phyloP scores from a whole-genome alignment of 2,888 invertebrate genomes.

The Luperina testacea region DNA sequence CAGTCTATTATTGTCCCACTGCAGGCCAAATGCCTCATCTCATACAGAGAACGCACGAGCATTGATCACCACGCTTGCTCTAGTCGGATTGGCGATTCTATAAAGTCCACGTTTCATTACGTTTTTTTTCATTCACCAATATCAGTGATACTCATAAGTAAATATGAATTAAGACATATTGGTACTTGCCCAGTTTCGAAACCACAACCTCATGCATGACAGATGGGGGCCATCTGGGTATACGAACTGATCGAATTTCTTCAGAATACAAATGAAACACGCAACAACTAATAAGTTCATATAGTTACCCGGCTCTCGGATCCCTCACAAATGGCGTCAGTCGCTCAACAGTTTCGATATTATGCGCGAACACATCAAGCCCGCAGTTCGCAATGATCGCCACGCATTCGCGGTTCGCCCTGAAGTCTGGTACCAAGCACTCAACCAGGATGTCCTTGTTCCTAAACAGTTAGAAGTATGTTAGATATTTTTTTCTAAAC shows the following conservation, averaged over 20 bases:
- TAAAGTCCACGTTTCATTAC: no score
- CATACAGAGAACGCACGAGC: no score
- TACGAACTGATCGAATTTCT: neutral
- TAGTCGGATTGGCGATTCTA: no score
- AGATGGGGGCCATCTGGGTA: neutral
- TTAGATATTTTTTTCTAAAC: neutral
- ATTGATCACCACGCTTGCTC: no score
- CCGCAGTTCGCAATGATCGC: slow-evolving; percentile 94
- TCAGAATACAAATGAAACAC: neutral
- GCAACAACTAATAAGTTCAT: neutral
- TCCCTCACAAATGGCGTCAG: slow-evolving; percentile 98
- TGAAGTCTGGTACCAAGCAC: slow-evolving; percentile 98
- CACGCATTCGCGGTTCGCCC: slow-evolving; percentile 94
- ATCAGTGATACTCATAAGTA: no score
- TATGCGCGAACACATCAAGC: slow-evolving; percentile 99
- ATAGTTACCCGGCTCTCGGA: slow-evolving; percentile 95
- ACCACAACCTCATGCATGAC: neutral
- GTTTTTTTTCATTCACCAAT: no score
- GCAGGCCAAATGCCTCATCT: no score
- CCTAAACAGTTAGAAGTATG: slow-evolving; percentile 68
- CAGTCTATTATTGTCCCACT: no score
- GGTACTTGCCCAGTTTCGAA: neutral
- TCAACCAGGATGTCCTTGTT: slow-evolving; percentile 97
- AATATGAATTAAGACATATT: neutral
- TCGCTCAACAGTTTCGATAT: slow-evolving; percentile 98